Conservation (phyloP, 2,797 vertebrate species). For the Saxicola maurus region DNA sequence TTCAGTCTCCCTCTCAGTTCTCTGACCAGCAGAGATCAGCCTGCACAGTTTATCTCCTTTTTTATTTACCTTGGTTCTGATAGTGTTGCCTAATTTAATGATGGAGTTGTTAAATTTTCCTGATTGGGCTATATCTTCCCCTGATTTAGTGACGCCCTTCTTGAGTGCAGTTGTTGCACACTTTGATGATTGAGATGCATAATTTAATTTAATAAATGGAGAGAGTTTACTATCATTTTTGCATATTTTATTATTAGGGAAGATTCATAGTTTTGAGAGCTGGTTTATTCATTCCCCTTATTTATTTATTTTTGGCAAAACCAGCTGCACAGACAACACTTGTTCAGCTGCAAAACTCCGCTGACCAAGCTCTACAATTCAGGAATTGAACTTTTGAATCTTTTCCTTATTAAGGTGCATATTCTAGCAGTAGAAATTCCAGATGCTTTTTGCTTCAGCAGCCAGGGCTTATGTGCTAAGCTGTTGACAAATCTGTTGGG, state of each 20-base stretch:
- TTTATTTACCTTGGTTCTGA: conserved; percentile 48
- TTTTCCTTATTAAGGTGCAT: conserved; percentile 58
- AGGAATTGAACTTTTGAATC: conserved; percentile 40
- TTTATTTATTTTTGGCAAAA: conserved; percentile 43
- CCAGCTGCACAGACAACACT: conserved; percentile 50
- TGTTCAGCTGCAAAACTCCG: conserved; percentile 62
- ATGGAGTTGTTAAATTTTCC: conserved; percentile 40
- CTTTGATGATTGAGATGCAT: conserved; percentile 60
- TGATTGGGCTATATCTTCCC: conserved; percentile 32
- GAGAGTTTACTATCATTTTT: conserved; percentile 66
- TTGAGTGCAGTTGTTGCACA: conserved; percentile 26
- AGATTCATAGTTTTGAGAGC: conserved; percentile 53
- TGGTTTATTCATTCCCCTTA: conserved; percentile 39
- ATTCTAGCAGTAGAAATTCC: conserved; percentile 40
- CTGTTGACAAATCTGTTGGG: conserved; percentile 42
- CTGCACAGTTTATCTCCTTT: neutral
- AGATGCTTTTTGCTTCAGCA: conserved; percentile 50
- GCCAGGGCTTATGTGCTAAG: conserved; percentile 3
- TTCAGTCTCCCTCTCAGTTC: neutral
- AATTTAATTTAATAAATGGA: conserved; percentile 71
- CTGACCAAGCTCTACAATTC: conserved; percentile 61
- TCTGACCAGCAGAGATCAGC: neutral
- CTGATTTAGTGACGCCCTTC: conserved; percentile 40
- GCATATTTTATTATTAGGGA: conserved; percentile 65
- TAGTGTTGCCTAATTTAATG: conserved; percentile 31